Conservation (phyloP, 2,113 vertebrate genomes). For the Cebus imitator region DNA sequence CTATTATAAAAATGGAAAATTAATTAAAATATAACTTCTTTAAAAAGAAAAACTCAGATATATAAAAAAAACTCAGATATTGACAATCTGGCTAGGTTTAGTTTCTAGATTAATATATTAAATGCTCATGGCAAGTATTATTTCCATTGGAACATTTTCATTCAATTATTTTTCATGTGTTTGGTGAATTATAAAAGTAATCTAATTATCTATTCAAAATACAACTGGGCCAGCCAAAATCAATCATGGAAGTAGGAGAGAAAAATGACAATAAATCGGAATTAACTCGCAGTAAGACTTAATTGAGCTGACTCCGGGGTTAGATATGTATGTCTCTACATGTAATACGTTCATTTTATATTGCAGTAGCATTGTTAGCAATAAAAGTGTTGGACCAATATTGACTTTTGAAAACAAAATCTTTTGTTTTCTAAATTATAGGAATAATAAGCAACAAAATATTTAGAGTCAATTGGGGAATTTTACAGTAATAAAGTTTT, state of each 20-base stretch:
- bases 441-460: constrained; percentile 21
- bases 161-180: constrained; percentile 62
- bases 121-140: neutral
- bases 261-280: constrained; percentile 63
- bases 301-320: constrained; percentile 68
- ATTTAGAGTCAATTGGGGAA: neutral
- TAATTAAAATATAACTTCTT: neutral
- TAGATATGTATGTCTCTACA: constrained; percentile 59
- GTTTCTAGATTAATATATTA: neutral
- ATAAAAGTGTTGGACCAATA: constrained; percentile 4
- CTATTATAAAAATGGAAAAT: too few relatives aligned
- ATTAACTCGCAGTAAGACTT: constrained; percentile 70
- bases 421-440: constrained; percentile 15
- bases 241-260: constrained; percentile 67
- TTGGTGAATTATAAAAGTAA: constrained; percentile 67
- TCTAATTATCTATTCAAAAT: constrained; percentile 65
- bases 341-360: constrained; percentile 62
- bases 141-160: constrained; percentile 47
- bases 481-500: neutral
- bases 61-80: neutral
- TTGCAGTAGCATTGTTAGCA: neutral
- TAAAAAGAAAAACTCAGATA: neutral
- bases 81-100: neutral
- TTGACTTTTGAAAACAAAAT: constrained; percentile 47
- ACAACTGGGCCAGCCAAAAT: constrained; percentile 45